Base-by-base conservation (phyloP, 2,888 invertebrate species). In the Chrysotoxum bicinctum region DNA sequence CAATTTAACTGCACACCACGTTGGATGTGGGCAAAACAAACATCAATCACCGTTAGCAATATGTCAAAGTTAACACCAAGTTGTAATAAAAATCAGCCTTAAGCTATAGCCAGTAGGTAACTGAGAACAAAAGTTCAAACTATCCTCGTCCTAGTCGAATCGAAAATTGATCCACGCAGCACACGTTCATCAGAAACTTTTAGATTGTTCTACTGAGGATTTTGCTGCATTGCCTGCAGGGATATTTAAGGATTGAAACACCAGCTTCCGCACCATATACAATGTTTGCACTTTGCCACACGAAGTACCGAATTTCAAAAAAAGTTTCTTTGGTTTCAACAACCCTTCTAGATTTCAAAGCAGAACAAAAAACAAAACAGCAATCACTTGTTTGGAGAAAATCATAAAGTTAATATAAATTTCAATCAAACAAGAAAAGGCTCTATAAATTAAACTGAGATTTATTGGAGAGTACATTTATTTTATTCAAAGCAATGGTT, bases 361-460 rank as follows among this genome's bases (percentile, higher is more conserved):
- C n/a, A n/a, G n/a, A n/a, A n/a, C n/a, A 43, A 43, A 23, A 56
- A n/a, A 35, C 23, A 56, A 48, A 21, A 14, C n/a, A 60, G 6
- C n/a, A 62, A 58, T 62, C 45, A 68, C 82, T 68, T 68, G 66
- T 68, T 52, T 16, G 12, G 10, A 16, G 32, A 26, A 40, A 23
- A 56, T 50, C 70, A 72, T 58, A 66, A 68, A 77, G 62, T 48
- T 68, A 85, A 85, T 85, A 73, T 56, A 76, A 85, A 77, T 73
- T 73, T 43, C 81, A 73, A 56, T 50, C 66, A 52, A 73, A 80
- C 72, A 68, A 68, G 56, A 10, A 62, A 75, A 32, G 40, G 73
- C 0, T 9, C 76, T 73, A 69, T 73, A 60, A 85, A 62, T 66
- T 72, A 60, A 68, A 54, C 66, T 21, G 45, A 9, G 66, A 48